phyloP scores from a whole-genome alignment of 2,888 invertebrate species.

The Acrocyrtus sp. region DNA sequence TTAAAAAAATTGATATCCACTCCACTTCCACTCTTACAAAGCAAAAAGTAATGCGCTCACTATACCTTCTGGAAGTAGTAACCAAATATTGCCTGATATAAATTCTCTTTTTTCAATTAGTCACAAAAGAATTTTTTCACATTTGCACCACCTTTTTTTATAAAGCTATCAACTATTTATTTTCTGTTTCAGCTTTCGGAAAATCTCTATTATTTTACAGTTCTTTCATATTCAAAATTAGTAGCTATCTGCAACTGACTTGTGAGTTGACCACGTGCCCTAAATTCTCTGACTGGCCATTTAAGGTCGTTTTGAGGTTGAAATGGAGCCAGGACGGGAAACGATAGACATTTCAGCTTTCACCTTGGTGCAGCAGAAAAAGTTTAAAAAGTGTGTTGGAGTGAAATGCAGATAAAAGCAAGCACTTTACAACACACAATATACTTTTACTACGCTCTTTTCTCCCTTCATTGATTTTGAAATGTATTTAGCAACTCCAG shows the following conservation, averaged over 20 bases:
- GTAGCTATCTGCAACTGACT: too few species aligned
- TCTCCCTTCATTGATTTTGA: not conserved
- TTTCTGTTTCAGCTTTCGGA: too few species aligned
- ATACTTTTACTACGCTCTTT: not conserved
- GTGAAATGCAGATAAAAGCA: not conserved
- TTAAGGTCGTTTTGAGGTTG: not conserved
- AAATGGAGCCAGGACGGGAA: not conserved
- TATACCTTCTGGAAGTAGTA: not conserved
- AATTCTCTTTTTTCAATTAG: not conserved
- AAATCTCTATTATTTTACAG: too few species aligned
- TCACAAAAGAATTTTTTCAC: slow-evolving; percentile 6
- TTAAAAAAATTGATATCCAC: too few species aligned
- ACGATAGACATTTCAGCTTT: not conserved
- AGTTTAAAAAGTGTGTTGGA: not conserved
- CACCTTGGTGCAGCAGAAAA: not conserved
- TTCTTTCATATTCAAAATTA: too few species aligned
- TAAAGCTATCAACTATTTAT: not conserved
- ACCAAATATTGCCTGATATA: not conserved
- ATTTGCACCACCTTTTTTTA: not conserved
- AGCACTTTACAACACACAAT: not conserved
- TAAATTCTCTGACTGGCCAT: not conserved
- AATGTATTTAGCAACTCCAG: not conserved
- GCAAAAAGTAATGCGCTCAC: too few species aligned
- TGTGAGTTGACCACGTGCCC: not conserved
- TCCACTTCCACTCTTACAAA: too few species aligned